Percentiles rank a stretch among this genome's conserved stretches.
Evolutionary conservation across 1,140 invertebrate genomes (phyloP).

Genomic region (Lineus longissimus): DNA sequence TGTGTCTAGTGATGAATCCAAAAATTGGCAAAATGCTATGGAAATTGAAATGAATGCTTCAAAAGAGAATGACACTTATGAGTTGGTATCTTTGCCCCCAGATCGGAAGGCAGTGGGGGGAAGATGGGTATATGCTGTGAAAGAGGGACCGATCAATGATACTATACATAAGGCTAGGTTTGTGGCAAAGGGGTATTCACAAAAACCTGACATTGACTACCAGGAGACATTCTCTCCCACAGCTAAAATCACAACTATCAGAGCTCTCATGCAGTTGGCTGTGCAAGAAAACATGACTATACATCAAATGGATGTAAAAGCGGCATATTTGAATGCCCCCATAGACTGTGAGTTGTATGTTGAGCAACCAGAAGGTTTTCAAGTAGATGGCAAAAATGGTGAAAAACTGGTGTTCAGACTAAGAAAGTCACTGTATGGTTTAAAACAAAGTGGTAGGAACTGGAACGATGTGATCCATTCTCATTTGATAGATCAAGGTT

Average conservation of each 20-base stretch:
- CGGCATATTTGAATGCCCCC: not conserved
- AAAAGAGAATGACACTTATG: not conserved
- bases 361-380: not conserved
- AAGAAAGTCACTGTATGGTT: not conserved
- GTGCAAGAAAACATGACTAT: not conserved
- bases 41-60: not conserved
- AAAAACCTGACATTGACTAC: not conserved
- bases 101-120: not conserved
- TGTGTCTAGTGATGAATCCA: not conserved
- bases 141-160: not conserved
- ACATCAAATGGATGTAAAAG: not conserved
- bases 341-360: not conserved
- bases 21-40: not conserved
- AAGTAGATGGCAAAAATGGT: not conserved
- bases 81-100: not conserved
- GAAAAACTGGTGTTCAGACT: not conserved
- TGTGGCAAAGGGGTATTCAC: not conserved
- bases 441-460: constrained; percentile 2
- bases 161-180: not conserved
- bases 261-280: not conserved
- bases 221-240: not conserved
- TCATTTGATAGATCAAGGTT: not conserved
- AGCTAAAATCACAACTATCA: not conserved
- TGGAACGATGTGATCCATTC: not conserved
- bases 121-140: too few relatives aligned